phyloP scores from a whole-genome alignment of 2,113 vertebrate genomes.

The Agapornis roseicollis region DNA sequence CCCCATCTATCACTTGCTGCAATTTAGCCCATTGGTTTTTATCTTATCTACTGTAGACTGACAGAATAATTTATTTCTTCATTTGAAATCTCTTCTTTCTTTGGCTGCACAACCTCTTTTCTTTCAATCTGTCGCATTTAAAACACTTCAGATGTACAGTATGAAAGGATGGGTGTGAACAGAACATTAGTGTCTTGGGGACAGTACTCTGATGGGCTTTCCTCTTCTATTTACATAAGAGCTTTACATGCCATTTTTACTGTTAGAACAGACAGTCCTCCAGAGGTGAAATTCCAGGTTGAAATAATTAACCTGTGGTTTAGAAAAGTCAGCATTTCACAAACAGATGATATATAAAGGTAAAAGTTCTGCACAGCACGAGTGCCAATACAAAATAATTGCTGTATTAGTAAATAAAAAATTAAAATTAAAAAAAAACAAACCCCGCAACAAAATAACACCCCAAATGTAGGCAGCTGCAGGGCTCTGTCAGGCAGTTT shows the following conservation, averaged over 20 bases:
- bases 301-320: neutral
- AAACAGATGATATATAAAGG: neutral
- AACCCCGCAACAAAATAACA: neutral
- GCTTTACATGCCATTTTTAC: neutral
- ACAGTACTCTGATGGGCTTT: neutral
- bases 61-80: constrained; percentile 4
- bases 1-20: neutral
- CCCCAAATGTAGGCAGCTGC: neutral
- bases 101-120: neutral
- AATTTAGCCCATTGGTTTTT: neutral
- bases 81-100: neutral
- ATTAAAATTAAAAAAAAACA: neutral
- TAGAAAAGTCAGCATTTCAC: neutral
- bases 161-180: neutral
- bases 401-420: neutral
- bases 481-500: neutral
- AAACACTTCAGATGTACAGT: neutral
- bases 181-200: neutral
- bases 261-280: neutral
- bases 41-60: neutral
- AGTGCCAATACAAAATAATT: neutral
- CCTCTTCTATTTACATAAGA: neutral
- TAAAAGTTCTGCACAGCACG: neutral
- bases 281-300: neutral
- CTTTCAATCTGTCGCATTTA: neutral